Evolutionary conservation across 2,113 vertebrate species (phyloP).

Genomic region (Origma solitaria): DNA sequence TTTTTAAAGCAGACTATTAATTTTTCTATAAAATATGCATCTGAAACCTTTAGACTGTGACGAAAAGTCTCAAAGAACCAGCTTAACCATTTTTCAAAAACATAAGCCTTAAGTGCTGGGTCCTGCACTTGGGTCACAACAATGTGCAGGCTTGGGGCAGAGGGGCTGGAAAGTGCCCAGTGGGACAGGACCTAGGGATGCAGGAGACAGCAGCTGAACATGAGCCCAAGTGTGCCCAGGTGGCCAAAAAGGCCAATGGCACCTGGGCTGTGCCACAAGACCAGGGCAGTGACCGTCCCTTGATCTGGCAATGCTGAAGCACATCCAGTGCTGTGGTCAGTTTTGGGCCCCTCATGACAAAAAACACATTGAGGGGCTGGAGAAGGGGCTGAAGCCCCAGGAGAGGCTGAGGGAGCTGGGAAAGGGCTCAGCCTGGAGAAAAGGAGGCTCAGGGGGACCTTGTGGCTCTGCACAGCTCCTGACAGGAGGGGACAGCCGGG

Average conservation of each 20-base stretch:
- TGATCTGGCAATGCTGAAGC: not conserved
- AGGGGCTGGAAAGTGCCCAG: not conserved
- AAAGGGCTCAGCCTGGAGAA: not conserved
- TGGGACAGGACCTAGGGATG: not conserved
- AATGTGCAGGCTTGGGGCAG: not conserved
- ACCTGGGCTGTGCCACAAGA: not conserved
- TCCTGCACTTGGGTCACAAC: not conserved
- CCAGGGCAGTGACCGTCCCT: not conserved
- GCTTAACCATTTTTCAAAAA: not conserved
- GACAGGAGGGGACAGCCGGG: not conserved
- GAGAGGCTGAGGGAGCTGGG: not conserved
- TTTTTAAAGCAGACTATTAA: constrained; percentile 8
- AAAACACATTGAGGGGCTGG: not conserved
- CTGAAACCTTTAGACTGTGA: not conserved
- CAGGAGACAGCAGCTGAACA: not conserved
- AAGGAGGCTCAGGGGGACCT: not conserved
- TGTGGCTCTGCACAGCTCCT: not conserved
- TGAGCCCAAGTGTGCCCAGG: not conserved
- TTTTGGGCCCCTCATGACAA: not conserved
- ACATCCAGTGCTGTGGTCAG: accelerated
- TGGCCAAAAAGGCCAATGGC: not conserved
- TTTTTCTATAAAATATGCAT: not conserved
- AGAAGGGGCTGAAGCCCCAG: not conserved
- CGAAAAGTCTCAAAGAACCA: not conserved
- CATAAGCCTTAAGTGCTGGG: not conserved